Percentiles rank a stretch among this genome's conserved stretches.
These are phyloP conservation scores for Tenthredo distinguenda DNA, from an alignment of 2,888 invertebrate species.

Conservation along the genomic window DNA sequence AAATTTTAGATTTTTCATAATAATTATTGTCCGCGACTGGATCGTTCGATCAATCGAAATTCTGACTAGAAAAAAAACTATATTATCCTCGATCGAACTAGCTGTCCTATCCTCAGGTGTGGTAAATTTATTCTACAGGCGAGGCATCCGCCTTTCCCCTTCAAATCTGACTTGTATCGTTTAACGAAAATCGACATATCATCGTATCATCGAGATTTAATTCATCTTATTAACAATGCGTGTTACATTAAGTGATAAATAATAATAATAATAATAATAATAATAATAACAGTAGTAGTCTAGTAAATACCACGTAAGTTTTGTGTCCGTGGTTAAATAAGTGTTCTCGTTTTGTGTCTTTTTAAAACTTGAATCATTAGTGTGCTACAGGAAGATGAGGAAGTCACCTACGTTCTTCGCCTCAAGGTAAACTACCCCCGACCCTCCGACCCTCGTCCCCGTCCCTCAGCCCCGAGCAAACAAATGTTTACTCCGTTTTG, in stretches of 20 bases:
- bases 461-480: background rate
- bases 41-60: no score
- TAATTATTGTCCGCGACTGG: background rate
- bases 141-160: no score
- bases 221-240: no score
- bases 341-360: conserved; percentile 17
- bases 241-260: background rate
- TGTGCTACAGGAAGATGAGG: conserved; percentile 75
- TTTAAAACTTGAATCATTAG: conserved; percentile 71
- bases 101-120: background rate
- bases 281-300: background rate
- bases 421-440: conserved; percentile 70
- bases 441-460: no score
- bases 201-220: background rate
- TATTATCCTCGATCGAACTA: no score
- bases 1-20: background rate
- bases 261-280: background rate
- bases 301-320: background rate
- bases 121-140: background rate
- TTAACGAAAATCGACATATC: background rate
- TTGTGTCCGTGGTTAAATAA: background rate
- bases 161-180: background rate
- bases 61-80: no score
- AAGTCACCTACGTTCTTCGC: conserved; percentile 74
- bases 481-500: background rate